Evolutionary conservation across 2,888 invertebrate genomes (phyloP), one percentile per base, ranked within the genome.

Genomic region (Harpagoxenus sublaevis): DNA sequence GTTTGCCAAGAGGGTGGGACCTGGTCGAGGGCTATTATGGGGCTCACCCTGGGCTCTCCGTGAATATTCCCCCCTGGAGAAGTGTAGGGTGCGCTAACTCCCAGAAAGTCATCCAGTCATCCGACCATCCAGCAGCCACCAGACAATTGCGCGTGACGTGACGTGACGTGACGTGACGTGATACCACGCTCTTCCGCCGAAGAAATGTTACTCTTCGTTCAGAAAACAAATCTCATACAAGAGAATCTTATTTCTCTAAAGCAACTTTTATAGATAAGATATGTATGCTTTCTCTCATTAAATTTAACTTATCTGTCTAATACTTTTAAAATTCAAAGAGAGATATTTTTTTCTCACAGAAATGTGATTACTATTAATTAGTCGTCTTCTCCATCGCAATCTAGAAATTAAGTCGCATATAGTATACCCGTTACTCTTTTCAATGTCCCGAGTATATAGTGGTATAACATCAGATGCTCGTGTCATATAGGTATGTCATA

Each of bases 11-110:
- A 88, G 90, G 90, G 91, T 91, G 87, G 89, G 89, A 84, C 86
- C 87, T 87, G 91, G 86, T 90, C 90, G 92, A 92, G 91, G 94
- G 94, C 93, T 94, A 94, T 94, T 93, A 94, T 94, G 91, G 94
- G 93, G 94, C 92, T 94, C 90, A 92, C 93, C 91, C 86, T 88
- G 90, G 91, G 90, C 83, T 86, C 51, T 65, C 65, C 85, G 86
- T 86, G 84, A 83, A 75, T 75, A 53, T 68, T 31, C 28, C 45
- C 48, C 78, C 48, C 53, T 23, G 31, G 39, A 23, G 35, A 62
- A 81, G 31, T 48, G 1, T 48, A 28, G 84, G 63, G 77, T 81
- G 70, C 71, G 57, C 45, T 74, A 62, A 45, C 55, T 60, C n/a
- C 28, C 55, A 35, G 60, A 79, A 48, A 81, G 79, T 79, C 48